phyloP scores from a whole-genome alignment of 2,888 invertebrate species.

The Tipula helvola region DNA sequence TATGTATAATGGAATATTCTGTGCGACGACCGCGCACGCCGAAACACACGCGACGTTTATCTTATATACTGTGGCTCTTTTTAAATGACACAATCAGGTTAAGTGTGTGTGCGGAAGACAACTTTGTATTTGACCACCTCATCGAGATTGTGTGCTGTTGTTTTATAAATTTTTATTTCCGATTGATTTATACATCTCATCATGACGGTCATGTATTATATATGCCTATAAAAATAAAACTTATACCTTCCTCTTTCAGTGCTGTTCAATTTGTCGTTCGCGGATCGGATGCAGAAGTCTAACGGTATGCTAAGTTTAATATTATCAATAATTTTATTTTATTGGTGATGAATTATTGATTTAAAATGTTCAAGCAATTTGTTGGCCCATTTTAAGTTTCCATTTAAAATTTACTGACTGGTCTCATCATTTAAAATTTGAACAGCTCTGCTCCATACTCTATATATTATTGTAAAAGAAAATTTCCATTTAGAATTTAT shows the following conservation, averaged over 20 bases:
- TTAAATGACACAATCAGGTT: no score
- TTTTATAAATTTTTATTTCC: neutral
- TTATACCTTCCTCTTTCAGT: no score
- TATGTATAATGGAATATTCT: neutral
- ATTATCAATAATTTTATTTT: no score
- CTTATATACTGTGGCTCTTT: neutral
- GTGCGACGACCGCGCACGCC: neutral
- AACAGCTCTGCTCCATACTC: neutral
- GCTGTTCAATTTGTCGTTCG: no score
- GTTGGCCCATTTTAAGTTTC: no score
- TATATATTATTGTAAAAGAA: neutral
- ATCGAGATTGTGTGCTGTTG: neutral
- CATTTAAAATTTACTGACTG: no score
- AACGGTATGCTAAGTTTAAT: no score
- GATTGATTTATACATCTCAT: neutral
- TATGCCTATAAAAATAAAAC: no score
- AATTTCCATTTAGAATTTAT: neutral
- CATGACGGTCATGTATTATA: neutral
- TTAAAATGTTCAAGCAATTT: no score
- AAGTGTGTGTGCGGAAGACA: neutral
- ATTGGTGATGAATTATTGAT: no score
- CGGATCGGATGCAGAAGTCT: no score
- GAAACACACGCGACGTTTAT: neutral
- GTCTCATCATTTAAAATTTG: neutral
- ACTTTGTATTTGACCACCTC: neutral